These are phyloP conservation scores for Aphaenogaster rudis DNA, from an alignment of 1,140 invertebrate genomes.

Conservation along the genomic window DNA sequence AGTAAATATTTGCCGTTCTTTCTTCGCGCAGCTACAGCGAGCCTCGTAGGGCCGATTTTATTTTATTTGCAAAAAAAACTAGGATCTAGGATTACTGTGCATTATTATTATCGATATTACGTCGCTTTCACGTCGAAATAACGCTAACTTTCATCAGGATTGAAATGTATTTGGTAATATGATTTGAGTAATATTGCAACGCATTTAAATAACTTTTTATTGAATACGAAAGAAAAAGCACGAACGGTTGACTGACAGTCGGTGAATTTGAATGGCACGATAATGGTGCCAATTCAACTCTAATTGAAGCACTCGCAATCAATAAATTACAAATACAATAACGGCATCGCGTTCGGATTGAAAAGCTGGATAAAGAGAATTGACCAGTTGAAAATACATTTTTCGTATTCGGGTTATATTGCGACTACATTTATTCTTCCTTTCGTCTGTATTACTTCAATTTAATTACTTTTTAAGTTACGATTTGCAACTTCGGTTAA, in stretches of 20 bases:
- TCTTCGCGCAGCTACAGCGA: not conserved
- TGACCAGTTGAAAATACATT: slow-evolving; percentile 13
- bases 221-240: slow-evolving; percentile 8
- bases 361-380: not conserved
- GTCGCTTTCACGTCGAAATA: not conserved
- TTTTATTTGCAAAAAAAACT: slow-evolving; percentile 29
- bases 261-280: slow-evolving; percentile 21
- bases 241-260: not conserved
- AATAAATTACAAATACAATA: slow-evolving; percentile 22
- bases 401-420: not conserved
- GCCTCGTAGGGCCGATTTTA: not conserved
- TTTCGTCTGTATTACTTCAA: not conserved
- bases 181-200: slow-evolving; percentile 17
- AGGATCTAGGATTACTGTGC: not conserved
- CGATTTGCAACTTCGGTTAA: slow-evolving; percentile 43
- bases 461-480: slow-evolving; percentile 48
- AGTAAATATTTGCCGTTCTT: slow-evolving; percentile 34
- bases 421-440: not conserved
- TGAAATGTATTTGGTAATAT: not conserved
- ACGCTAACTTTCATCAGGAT: not conserved
- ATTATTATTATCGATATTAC: slow-evolving; percentile 21
- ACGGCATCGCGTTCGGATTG: not conserved
- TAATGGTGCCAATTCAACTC: slow-evolving; percentile 31
- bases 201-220: slow-evolving; percentile 28
- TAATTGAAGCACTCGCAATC: slow-evolving; percentile 38